These are phyloP conservation scores for Atrina japonica DNA, from an alignment of 2,888 invertebrate species.

Conservation along the genomic window DNA sequence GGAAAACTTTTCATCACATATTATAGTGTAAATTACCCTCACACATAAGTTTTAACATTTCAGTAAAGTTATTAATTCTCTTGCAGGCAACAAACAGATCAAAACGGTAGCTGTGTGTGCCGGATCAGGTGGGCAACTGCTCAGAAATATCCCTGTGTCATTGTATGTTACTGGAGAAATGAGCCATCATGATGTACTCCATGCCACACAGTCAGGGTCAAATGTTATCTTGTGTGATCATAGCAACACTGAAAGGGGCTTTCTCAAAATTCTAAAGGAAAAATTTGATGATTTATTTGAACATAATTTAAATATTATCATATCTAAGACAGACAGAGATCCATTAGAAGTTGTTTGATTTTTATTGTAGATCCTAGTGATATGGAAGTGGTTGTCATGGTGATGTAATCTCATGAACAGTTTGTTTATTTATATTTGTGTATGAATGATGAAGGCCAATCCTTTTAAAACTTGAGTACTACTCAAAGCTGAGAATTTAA, in stretches of 20 bases:
- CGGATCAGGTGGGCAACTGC: constrained; percentile 91
- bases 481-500: no score
- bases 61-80: no score
- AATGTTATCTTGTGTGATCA: constrained; percentile 95
- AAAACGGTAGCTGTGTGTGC: constrained; percentile 91
- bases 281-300: constrained; percentile 76
- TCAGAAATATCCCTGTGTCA: constrained; percentile 88
- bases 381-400: background rate
- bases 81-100: constrained; percentile 52
- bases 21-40: no score
- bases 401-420: background rate
- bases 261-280: constrained; percentile 85
- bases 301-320: constrained; percentile 84
- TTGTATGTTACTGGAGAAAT: constrained; percentile 94
- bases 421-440: no score
- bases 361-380: background rate
- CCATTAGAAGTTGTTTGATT: constrained; percentile 87
- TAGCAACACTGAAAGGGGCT: constrained; percentile 96
- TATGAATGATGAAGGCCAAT: no score
- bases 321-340: constrained; percentile 89
- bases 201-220: constrained; percentile 89
- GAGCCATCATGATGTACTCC: constrained; percentile 95
- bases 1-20: no score
- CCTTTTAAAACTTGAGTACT: no score
- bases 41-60: no score